Percentiles rank a stretch among this genome's conserved stretches.
phyloP scores from a whole-genome alignment of 2,797 vertebrate genomes.

The Pseudomugil tenellus region DNA sequence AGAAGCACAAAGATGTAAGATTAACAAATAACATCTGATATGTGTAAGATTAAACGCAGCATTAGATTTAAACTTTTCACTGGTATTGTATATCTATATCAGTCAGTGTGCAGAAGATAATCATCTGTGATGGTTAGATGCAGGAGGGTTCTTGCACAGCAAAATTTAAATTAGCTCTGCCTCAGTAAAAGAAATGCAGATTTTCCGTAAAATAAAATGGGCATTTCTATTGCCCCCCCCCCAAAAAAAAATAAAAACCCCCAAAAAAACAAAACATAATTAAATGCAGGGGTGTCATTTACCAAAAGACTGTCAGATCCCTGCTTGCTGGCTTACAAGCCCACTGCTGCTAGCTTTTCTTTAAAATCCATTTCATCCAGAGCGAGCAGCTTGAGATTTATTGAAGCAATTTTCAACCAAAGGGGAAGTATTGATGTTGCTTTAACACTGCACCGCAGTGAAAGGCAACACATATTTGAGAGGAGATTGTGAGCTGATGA shows the following conservation, averaged over 20 bases:
- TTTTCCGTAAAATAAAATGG: too few relatives aligned
- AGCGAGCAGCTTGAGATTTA: constrained; percentile 41
- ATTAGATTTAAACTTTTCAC: not conserved
- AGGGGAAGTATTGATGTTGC: constrained; percentile 25
- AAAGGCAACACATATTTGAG: constrained; percentile 5
- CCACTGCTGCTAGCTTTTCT: constrained; percentile 23
- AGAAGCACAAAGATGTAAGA: too few relatives aligned
- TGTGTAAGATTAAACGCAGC: not conserved
- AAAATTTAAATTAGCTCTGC: constrained; percentile 17
- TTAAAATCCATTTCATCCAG: constrained; percentile 35
- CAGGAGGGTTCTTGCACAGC: constrained; percentile 1
- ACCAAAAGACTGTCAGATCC: constrained; percentile 11
- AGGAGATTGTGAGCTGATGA: constrained; percentile 26
- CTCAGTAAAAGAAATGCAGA: not conserved
- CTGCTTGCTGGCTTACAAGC: constrained; percentile 18
- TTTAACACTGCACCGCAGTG: constrained; percentile 18
- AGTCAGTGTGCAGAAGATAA: constrained; percentile 16
- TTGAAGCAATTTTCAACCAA: constrained; percentile 39
- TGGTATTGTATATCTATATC: constrained; percentile 5
- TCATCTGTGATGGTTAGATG: not conserved
- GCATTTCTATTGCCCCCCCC: not conserved
- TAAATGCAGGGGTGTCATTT: not conserved
- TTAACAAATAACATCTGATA: too few relatives aligned
- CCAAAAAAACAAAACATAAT: too few relatives aligned
- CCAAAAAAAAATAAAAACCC: not conserved